These are phyloP conservation scores for Polyodon spathula DNA, from an alignment of 2,113 vertebrate genomes.

Conservation along the genomic window DNA sequence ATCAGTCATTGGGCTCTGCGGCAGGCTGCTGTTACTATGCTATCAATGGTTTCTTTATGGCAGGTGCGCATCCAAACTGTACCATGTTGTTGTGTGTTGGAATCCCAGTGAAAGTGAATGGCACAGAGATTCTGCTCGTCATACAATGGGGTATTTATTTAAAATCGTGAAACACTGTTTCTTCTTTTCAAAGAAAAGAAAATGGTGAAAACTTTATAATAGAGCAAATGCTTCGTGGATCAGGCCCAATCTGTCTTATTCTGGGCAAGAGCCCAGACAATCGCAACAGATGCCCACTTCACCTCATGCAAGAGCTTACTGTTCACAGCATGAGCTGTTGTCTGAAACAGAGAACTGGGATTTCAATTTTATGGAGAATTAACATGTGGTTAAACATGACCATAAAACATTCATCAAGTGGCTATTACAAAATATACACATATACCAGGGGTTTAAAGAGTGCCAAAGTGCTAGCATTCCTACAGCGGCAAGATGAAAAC, in stretches of 20 bases:
- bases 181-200: no score
- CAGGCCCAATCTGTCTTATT: slow-evolving; percentile 27
- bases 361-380: slow-evolving; percentile 18
- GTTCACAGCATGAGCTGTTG: slow-evolving; percentile 21
- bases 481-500: no score
- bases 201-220: no score
- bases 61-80: no score
- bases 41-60: no score
- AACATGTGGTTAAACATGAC: slow-evolving; percentile 14
- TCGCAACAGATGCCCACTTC: slow-evolving; percentile 17
- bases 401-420: slow-evolving; percentile 15
- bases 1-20: no score
- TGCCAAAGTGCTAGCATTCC: not conserved
- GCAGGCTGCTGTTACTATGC: no score
- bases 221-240: slow-evolving; percentile 21
- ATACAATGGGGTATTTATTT: no score
- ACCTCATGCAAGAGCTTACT: slow-evolving; percentile 20
- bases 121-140: no score
- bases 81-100: no score
- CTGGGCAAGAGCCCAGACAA: slow-evolving; percentile 26
- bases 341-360: slow-evolving; percentile 13
- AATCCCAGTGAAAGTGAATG: no score
- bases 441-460: not conserved
- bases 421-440: slow-evolving; percentile 9
- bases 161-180: no score